phyloP scores from a whole-genome alignment of 2,113 vertebrate genomes.

The Anoura caudifer region DNA sequence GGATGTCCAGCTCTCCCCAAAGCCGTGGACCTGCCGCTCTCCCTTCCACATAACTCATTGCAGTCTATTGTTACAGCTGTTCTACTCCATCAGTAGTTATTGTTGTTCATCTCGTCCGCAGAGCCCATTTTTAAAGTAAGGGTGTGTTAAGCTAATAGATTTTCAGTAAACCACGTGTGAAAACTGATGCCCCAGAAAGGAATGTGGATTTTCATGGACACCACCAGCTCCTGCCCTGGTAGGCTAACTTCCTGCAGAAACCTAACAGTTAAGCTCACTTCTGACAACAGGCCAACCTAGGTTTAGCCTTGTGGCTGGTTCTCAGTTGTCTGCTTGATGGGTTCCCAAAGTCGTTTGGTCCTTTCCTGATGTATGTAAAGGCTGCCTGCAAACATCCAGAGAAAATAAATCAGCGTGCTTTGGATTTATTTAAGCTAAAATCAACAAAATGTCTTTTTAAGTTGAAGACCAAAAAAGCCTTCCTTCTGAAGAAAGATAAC shows the following conservation, averaged over 20 bases:
- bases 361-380: neutral
- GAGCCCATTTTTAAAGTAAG: neutral
- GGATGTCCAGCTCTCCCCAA: neutral
- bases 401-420: neutral
- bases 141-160: neutral
- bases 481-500: conserved; percentile 1
- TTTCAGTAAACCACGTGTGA: neutral
- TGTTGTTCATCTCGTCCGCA: neutral
- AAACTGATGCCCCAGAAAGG: neutral
- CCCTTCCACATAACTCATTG: too few relatives aligned
- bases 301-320: neutral
- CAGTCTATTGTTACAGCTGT: neutral
- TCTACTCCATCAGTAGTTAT: neutral
- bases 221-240: neutral
- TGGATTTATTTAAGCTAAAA: neutral
- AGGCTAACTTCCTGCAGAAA: neutral
- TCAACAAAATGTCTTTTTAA: conserved; percentile 18
- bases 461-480: neutral
- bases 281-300: neutral
- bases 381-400: neutral
- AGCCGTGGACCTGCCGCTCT: neutral
- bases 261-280: neutral
- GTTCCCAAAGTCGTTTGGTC: conserved; percentile 4
- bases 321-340: conserved; percentile 16
- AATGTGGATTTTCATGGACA: neutral